Conservation (phyloP, 2,797 vertebrate species). For the Propithecus perrieri region DNA sequence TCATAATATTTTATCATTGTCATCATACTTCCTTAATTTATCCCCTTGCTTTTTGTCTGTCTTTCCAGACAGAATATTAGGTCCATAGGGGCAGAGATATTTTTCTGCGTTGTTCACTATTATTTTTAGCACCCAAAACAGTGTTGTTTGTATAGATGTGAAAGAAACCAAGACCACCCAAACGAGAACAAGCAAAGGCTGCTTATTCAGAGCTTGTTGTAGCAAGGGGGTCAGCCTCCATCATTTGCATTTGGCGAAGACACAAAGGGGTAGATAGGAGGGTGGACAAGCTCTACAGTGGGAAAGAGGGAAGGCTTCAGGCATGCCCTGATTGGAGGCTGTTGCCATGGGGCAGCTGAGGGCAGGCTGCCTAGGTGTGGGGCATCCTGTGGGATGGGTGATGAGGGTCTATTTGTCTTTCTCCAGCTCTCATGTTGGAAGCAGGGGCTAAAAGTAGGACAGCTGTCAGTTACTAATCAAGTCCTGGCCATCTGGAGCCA, state of each 20-base stretch:
- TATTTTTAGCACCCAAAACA: background rate
- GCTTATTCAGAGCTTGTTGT: background rate
- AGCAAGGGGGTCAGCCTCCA: background rate
- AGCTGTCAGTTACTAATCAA: background rate
- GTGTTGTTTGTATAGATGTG: background rate
- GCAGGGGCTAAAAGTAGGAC: background rate
- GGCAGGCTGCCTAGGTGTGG: background rate
- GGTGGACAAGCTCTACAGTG: background rate
- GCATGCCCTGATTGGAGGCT: background rate
- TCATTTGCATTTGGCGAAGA: background rate
- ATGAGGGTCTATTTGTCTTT: background rate
- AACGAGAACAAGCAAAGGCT: background rate
- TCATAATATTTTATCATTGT: background rate
- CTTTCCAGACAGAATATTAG: background rate
- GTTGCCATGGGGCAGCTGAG: background rate
- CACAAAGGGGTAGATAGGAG: background rate
- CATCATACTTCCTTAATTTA: background rate
- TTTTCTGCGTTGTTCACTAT: background rate
- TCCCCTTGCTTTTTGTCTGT: background rate
- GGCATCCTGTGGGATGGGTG: fast-evolving
- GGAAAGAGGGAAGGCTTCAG: background rate
- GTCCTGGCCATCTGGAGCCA: background rate
- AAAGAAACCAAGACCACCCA: background rate
- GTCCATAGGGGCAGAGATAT: background rate
- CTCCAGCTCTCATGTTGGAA: background rate